Evolutionary conservation across 2,113 vertebrate species (phyloP).

Genomic region (Colistium nudipinnis): DNA sequence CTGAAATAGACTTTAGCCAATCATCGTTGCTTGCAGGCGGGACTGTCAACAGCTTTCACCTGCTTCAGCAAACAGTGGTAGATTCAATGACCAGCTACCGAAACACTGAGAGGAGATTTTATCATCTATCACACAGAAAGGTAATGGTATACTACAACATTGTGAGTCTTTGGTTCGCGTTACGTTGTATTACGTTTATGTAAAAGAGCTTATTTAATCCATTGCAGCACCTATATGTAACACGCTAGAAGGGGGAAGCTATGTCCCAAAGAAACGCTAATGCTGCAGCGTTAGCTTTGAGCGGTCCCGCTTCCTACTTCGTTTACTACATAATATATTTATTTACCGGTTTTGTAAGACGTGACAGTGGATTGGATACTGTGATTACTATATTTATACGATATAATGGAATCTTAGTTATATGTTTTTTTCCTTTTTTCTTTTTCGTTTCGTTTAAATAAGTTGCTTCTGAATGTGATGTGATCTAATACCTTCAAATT

Average conservation of each 20-base stretch:
- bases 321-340: background rate
- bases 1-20: slow-evolving; percentile 7
- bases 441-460: background rate
- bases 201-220: background rate
- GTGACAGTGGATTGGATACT: background rate
- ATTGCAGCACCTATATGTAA: background rate
- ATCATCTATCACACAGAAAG: slow-evolving; percentile 16
- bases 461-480: background rate
- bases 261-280: background rate
- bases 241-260: slow-evolving; percentile 48
- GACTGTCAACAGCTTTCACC: background rate
- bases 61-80: slow-evolving; percentile 21
- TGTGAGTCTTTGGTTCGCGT: background rate
- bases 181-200: background rate
- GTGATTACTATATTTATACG: too few species aligned
- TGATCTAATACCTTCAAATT: too few species aligned
- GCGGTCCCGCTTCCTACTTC: background rate
- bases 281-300: background rate
- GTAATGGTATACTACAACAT: slow-evolving; percentile 27
- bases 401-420: background rate
- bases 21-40: slow-evolving; percentile 32
- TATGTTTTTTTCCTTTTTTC: background rate
- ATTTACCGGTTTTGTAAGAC: background rate
- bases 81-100: slow-evolving; percentile 52
- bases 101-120: background rate